phyloP scores from a whole-genome alignment of 2,888 invertebrate species.

The Heliconius aoede region DNA sequence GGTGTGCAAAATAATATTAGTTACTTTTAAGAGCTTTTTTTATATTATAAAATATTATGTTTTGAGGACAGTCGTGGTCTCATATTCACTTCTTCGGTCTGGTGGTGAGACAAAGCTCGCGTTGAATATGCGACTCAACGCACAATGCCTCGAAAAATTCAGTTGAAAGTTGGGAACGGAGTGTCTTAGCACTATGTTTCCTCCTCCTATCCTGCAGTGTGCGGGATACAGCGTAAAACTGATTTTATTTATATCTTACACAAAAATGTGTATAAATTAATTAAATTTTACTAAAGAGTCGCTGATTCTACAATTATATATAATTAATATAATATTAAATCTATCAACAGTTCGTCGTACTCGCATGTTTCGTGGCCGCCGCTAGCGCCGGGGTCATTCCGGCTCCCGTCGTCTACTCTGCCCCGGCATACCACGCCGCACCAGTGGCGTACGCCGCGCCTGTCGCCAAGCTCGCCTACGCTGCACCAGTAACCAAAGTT shows the following conservation, averaged over 20 bases:
- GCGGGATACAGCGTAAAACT: no score
- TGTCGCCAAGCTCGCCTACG: slow-evolving; percentile 55
- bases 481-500: slow-evolving; percentile 62
- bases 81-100: no score
- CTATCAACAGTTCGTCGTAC: slow-evolving; percentile 66
- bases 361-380: slow-evolving; percentile 69
- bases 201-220: no score
- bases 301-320: not conserved
- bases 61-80: no score
- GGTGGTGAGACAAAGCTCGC: no score
- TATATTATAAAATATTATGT: not conserved
- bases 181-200: no score
- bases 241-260: not conserved
- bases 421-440: slow-evolving; percentile 54
- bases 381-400: slow-evolving; percentile 70
- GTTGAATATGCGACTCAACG: no score
- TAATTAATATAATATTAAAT: slow-evolving; percentile 14
- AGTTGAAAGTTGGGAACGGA: no score
- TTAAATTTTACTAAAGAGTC: not conserved
- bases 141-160: no score
- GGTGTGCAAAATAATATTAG: slow-evolving; percentile 56
- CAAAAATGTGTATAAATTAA: not conserved
- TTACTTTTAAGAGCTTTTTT: not conserved
- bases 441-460: slow-evolving; percentile 53
- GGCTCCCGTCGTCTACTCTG: slow-evolving; percentile 47